Evolutionary conservation across 1,140 invertebrate species (phyloP), one percentile per base, ranked within the genome.

Genomic region (Drosophila nigrodunni): DNA sequence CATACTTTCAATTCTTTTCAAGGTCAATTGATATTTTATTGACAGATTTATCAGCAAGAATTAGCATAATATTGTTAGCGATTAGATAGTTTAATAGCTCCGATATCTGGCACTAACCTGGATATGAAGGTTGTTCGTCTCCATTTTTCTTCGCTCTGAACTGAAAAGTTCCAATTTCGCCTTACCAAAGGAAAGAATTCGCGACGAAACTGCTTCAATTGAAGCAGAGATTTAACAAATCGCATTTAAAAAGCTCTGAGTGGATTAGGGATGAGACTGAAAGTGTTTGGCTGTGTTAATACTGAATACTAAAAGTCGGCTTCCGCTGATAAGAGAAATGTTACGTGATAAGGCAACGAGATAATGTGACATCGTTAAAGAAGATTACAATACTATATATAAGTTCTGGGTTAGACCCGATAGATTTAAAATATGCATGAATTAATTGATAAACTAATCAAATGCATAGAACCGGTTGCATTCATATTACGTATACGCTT

Each of bases 401-500:
- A 30, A 8, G 7, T 5, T 9, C 30, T 3, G 34, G n/a, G 1
- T 34, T n/a, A n/a, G 49, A 52, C 47, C 47, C 18, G 0, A 11
- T 21, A 46, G n/a, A 13, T 15, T 7, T 4, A 46, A 46, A 15
- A 6, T 30, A 4, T 30, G 6, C 4, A 30, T 30, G 25, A 6
- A 30, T 30, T 6, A 6, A 30, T 30, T 30, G 25, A 30, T 41
- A 10, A 10, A 41, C 39, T 41, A 4, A 41, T 11, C 39, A 41
- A n/a, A 11, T 41, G 11, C 39, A 41, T n/a, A 11, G 39, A 69
- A 69, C 67, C 37, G 25, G 67, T 61, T 69, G 13, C 30, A 13
- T 8, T n/a, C 2, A 43, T 7, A 61, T 78, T 82, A 74, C 60
- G 62, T 82, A 82, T 78, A 74, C 75, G 71, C 11, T 39, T 41